Conservation (phyloP, 2,113 vertebrate genomes). For the Nothocercus julius region DNA sequence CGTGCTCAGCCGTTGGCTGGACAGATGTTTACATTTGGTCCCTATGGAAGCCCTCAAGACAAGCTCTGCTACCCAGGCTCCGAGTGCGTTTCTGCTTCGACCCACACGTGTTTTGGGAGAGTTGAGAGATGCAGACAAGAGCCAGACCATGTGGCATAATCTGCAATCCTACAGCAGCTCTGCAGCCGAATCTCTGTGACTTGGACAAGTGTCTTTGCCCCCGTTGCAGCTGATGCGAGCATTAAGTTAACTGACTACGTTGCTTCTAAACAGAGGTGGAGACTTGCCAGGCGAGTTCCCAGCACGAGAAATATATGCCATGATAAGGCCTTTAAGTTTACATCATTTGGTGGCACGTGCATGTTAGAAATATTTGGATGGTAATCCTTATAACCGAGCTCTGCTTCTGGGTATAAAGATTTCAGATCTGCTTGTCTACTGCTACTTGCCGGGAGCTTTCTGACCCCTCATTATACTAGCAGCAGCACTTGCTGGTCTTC, state of each 20-base stretch:
- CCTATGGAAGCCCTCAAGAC: not conserved
- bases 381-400: not conserved
- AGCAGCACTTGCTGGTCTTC: not conserved
- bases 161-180: not conserved
- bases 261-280: not conserved
- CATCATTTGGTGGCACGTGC: not conserved
- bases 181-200: not conserved
- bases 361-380: not conserved
- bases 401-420: not conserved
- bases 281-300: not conserved
- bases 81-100: not conserved
- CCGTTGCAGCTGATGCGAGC: no score
- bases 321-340: not conserved
- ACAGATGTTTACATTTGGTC: not conserved
- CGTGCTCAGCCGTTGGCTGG: not conserved
- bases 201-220: not conserved
- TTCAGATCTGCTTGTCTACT: not conserved
- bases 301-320: not conserved
- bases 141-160: not conserved
- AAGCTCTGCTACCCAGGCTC: not conserved
- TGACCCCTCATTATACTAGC: not conserved
- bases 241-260: not conserved
- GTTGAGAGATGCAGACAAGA: not conserved
- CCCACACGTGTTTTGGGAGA: not conserved
- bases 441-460: not conserved